Base-by-base conservation (phyloP, 1,140 invertebrate genomes). In the Ostrea denselamellosa region DNA sequence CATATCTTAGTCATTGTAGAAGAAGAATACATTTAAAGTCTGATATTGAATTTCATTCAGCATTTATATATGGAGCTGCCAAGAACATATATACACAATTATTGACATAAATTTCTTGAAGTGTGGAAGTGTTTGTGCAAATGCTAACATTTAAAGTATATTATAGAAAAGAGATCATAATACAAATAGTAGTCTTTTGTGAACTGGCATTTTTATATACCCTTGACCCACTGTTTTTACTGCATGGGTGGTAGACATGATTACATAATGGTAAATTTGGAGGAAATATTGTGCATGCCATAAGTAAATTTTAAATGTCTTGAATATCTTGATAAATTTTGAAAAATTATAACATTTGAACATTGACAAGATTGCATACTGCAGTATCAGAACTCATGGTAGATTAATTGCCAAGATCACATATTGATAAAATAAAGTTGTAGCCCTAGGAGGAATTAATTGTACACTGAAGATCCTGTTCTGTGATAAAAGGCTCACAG, bases 401-500 rank as follows among this genome's bases (percentile, higher is more conserved):
- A 28, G 9, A 71, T 34, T n/a, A 71, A 28, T 28, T 77, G 25
- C 68, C 68, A 14, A 77, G 34, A 10, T 77, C 25, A 12, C 25
- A 77, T 77, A 77, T 77, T 77, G 68, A 77, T 77, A 62, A 17
- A n/a, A 62, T 28, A 77, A 77, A 25, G 14, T 14, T 9, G 28
- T 77, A 77, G 68, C 68, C 68, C 17, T 77, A 34, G 68, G 68
- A 77, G 68, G 25, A 77, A 77, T 77, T 77, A 28, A 77, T 28
- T 77, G 68, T 28, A 34, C 28, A 14, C 9, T 22, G 28, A 25
- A 28, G 68, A 77, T 77, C 14, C 28, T 14, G 25, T 5, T 77
- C 9, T 77, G 25, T 34, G 68, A 77, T 77, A 77, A 77, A 77
- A 14, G 17, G 68, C 68, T 28, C 22, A 7, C 7, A 77, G 22